These are phyloP conservation scores for Thumatha senex DNA, from an alignment of 2,888 invertebrate genomes.

Conservation along the genomic window DNA sequence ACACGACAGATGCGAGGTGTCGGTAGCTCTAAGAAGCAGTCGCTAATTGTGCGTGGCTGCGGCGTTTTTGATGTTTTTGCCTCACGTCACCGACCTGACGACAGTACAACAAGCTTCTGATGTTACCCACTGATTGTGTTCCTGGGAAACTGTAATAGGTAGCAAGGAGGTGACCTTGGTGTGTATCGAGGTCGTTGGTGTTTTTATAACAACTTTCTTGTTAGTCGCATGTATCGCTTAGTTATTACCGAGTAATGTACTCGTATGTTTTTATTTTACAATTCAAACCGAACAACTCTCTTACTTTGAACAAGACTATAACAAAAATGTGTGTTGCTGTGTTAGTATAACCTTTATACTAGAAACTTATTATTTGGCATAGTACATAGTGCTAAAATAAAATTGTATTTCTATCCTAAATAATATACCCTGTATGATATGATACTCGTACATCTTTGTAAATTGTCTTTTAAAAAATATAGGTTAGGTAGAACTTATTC, in stretches of 20 bases:
- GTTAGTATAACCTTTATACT: slow-evolving; percentile 7
- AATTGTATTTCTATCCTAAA: no score
- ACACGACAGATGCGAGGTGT: slow-evolving; percentile 8
- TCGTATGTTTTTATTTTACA: not conserved
- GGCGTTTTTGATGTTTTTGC: slow-evolving; percentile 62
- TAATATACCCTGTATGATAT: no score
- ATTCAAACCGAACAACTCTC: slow-evolving; percentile 1
- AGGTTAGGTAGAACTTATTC: no score
- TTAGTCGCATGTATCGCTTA: slow-evolving; percentile 2
- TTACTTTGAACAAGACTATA: not conserved
- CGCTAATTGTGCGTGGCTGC: slow-evolving; percentile 59
- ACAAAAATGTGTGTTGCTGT: not conserved
- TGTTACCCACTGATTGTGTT: slow-evolving; percentile 32
- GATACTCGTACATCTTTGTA: no score
- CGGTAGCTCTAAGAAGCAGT: slow-evolving; percentile 51
- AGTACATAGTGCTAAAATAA: no score
- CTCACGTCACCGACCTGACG: slow-evolving; percentile 5
- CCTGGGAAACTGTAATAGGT: slow-evolving; percentile 30
- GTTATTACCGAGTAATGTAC: slow-evolving; percentile 1
- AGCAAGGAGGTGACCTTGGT: slow-evolving; percentile 19
- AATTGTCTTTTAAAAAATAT: no score
- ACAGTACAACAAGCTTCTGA: slow-evolving; percentile 36
- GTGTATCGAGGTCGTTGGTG: slow-evolving; percentile 18
- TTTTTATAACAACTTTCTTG: slow-evolving; percentile 21
- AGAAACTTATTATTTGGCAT: no score